Conservation (phyloP, 2,113 vertebrate genomes). For the Hippocampus zosterae region DNA sequence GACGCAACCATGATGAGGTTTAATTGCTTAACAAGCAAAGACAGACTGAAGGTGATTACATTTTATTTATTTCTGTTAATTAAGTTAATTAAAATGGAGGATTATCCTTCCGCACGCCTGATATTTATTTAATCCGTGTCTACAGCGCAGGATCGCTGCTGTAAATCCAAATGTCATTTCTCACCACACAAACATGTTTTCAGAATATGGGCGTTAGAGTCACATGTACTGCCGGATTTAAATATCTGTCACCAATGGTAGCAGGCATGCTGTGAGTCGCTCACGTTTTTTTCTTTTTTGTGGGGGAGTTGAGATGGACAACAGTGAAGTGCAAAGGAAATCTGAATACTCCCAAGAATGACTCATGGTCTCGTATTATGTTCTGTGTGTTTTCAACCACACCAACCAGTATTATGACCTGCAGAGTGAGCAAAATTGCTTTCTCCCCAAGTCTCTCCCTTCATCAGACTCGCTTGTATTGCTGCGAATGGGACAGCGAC, state of each 20-base stretch:
- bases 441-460: constrained; percentile 40
- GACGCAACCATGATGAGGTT: constrained; percentile 60
- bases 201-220: constrained; percentile 3
- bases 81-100: constrained; percentile 68
- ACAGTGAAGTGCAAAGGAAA: constrained; percentile 33
- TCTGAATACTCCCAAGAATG: constrained; percentile 47
- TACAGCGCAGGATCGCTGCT: constrained; percentile 22
- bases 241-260: not conserved
- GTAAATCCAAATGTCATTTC: constrained; percentile 61
- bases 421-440: constrained; percentile 59
- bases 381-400: constrained; percentile 46
- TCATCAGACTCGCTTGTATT: constrained; percentile 52
- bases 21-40: constrained; percentile 74
- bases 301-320: constrained; percentile 2
- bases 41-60: constrained; percentile 64
- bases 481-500: constrained; percentile 73
- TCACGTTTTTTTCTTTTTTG: constrained; percentile 1
- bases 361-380: constrained; percentile 45
- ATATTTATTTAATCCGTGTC: constrained; percentile 62
- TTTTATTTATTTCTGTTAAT: constrained; percentile 72
- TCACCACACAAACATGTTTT: constrained; percentile 17
- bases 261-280: not conserved
- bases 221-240: constrained; percentile 2
- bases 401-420: constrained; percentile 38
- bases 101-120: constrained; percentile 52